A percentile compares a stretch with the other conserved stretches of the same genome.
Conservation (phyloP, 2,888 invertebrate species). For the Crocallis elinguaria region DNA sequence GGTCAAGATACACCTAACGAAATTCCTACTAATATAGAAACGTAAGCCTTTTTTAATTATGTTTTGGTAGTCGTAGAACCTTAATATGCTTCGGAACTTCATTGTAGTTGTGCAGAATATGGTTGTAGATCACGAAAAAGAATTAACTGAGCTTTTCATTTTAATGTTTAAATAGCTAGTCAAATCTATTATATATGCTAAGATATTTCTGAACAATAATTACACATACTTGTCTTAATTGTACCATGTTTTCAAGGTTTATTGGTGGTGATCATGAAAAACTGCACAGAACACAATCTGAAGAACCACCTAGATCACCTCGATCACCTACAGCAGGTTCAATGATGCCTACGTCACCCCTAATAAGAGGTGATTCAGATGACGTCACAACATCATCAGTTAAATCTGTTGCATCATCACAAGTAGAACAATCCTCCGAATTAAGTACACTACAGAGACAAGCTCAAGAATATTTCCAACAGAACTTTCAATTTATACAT, state of each 20-base stretch:
- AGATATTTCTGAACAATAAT: no score
- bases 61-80: constrained; percentile 2
- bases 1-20: constrained; percentile 65
- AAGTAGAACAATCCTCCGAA: constrained; percentile 76
- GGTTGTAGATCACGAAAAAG: no score
- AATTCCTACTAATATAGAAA: constrained; percentile 64
- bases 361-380: constrained; percentile 72
- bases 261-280: constrained; percentile 88
- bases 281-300: constrained; percentile 92
- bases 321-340: constrained; percentile 81
- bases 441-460: constrained; percentile 70
- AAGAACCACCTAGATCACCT: constrained; percentile 92
- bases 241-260: constrained; percentile 71
- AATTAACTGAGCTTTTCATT: no score
- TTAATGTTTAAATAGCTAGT: no score
- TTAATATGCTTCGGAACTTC: not conserved
- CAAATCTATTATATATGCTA: no score
- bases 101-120: no score
- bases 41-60: constrained; percentile 50
- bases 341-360: constrained; percentile 74
- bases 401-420: constrained; percentile 73
- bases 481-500: constrained; percentile 82
- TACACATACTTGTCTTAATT: no score
- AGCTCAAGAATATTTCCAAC: constrained; percentile 81
- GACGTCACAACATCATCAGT: constrained; percentile 74